These are phyloP conservation scores for Acanthacorydalis orientalis DNA, from an alignment of 2,888 invertebrate species.

Conservation along the genomic window DNA sequence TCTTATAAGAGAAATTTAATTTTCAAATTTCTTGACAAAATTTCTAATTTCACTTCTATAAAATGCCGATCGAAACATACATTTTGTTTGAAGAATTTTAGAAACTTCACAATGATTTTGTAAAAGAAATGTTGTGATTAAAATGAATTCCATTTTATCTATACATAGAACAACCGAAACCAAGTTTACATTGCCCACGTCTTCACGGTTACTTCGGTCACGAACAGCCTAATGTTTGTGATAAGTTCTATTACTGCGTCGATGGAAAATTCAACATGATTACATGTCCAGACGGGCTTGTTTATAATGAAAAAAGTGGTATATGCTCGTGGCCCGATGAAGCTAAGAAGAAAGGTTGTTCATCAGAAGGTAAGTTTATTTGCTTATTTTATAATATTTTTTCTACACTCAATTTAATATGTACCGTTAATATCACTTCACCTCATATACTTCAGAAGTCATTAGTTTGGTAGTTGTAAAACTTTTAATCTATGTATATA, in stretches of 20 bases:
- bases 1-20: too few relatives aligned
- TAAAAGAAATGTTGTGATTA: too few relatives aligned
- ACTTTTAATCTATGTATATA: too few relatives aligned
- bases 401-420: neutral
- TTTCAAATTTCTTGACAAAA: too few relatives aligned
- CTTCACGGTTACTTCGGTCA: constrained; percentile 80
- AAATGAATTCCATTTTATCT: neutral
- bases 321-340: constrained; percentile 90
- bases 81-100: too few relatives aligned
- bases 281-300: constrained; percentile 70
- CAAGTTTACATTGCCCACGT: constrained; percentile 58
- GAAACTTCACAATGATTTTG: too few relatives aligned
- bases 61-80: too few relatives aligned
- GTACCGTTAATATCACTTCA: too few relatives aligned
- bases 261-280: constrained; percentile 83
- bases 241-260: constrained; percentile 78
- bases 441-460: too few relatives aligned
- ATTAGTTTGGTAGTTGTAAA: too few relatives aligned
- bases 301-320: constrained; percentile 75
- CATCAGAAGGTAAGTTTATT: constrained; percentile 42
- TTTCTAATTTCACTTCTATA: too few relatives aligned
- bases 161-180: constrained; percentile 49
- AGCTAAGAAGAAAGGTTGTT: constrained; percentile 73
- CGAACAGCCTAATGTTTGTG: constrained; percentile 58
- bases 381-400: neutral